Base-by-base conservation (phyloP, 2,113 vertebrate species). In the Physeter macrocephalus region DNA sequence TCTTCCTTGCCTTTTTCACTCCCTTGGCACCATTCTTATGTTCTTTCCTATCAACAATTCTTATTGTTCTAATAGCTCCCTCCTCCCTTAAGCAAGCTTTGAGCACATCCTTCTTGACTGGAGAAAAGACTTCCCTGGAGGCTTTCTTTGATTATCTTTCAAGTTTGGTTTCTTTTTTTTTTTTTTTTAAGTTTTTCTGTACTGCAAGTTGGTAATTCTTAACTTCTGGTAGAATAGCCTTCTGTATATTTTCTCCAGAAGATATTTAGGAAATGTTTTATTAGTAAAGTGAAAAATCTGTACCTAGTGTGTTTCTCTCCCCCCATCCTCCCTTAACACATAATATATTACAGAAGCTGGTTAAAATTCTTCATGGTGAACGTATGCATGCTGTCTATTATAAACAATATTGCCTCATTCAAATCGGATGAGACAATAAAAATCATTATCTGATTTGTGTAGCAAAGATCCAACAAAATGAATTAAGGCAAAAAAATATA, bases 51-150 rank as follows among this genome's bases (percentile, higher is more conserved):
- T 93, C 52, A 90, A 39, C 34, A 78, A 64, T 96, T 97, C 83
- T 93, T 96, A 92, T 31, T 87, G 74, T 74, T 93, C 83, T 90
- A 92, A 90, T 87, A 93, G 92, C 41, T 96, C 71, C 93, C 93
- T 93, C 67, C 64, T 75, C 41, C 96, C 41, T 85, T 77, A 84
- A 96, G 92, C 66, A 92, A 94, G 82, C 17, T 66, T 93, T 88
- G 57, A 86, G 83, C 88, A 49, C 25, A 82, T 82, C 71, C 71
- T 94, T 90, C 77, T 91, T 94, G 59, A 95, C 89, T 78, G 13
- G 10, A 83, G 89, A 86, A 92, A 88, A 66, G n/a, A 41, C 34
- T 95, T 96, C 88, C 72, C n/a, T 43, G 14, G 71, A 96, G 86
- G 72, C 49, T 78, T 95, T 78, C 71, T 95, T 93, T 95, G 49